Evolutionary conservation across 2,113 vertebrate genomes (phyloP).

Genomic region (Scalopus aquaticus): DNA sequence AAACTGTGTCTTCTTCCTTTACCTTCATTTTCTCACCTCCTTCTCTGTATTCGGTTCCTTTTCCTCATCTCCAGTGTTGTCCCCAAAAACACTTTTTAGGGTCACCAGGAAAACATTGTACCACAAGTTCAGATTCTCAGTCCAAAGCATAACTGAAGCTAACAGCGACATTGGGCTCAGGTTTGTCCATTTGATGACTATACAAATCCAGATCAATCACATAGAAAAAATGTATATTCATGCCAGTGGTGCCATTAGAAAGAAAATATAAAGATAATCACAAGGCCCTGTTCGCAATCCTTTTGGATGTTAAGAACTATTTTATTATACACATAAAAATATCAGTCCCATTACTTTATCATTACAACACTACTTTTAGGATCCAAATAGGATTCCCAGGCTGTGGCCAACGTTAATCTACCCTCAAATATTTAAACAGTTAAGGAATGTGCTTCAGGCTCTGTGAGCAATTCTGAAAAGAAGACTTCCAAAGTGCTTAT

Average conservation of each 20-base stretch:
- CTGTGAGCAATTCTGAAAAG: background rate
- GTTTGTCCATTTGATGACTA: no score
- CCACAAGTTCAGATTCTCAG: background rate
- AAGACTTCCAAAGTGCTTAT: background rate
- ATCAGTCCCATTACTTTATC: background rate
- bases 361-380: background rate
- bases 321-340: background rate
- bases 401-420: background rate
- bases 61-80: background rate
- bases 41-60: background rate
- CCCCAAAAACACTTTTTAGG: background rate
- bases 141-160: no score
- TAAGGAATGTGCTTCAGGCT: constrained; percentile 2
- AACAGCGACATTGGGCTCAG: background rate
- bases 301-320: background rate
- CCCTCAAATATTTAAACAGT: background rate
- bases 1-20: background rate
- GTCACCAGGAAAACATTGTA: background rate
- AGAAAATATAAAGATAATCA: background rate
- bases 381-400: background rate
- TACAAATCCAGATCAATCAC: background rate
- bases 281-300: background rate
- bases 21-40: background rate
- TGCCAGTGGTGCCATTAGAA: background rate
- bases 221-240: background rate